phyloP scores from a whole-genome alignment of 2,888 invertebrate species.

The Xanthia icteritia region DNA sequence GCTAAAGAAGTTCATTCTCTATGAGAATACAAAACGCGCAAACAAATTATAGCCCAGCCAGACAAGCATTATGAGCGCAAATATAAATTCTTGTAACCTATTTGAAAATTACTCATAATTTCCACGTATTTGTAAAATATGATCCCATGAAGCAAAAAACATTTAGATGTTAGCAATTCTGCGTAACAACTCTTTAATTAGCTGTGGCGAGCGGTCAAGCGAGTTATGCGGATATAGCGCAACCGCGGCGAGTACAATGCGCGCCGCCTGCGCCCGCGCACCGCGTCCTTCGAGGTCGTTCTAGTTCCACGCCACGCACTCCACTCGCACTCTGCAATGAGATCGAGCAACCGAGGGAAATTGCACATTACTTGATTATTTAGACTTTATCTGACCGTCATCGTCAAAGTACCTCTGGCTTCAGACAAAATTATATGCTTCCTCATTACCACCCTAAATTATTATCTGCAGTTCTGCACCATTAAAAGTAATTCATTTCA shows the following conservation, averaged over 20 bases:
- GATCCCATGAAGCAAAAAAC: conserved; percentile 58
- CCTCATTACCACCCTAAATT: neutral
- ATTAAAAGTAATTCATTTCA: conserved; percentile 1
- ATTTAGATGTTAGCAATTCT: conserved; percentile 63
- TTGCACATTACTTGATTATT: conserved; percentile 25
- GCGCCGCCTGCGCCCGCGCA: conserved; percentile 57
- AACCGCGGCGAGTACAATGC: conserved; percentile 77
- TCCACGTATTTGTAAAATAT: conserved; percentile 50
- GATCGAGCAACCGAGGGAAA: conserved; percentile 27
- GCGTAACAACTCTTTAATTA: conserved; percentile 70
- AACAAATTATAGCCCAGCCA: neutral
- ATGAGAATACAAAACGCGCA: neutral
- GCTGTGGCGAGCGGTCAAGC: conserved; percentile 73
- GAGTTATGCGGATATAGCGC: conserved; percentile 88
- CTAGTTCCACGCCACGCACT: conserved; percentile 71
- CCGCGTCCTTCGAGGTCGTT: conserved; percentile 86
- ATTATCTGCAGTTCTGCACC: neutral
- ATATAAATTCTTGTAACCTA: conserved; percentile 15
- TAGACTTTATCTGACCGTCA: conserved; percentile 9
- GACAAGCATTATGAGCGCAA: neutral
- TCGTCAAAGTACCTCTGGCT: neutral
- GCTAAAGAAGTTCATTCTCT: too few relatives aligned
- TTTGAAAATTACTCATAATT: conserved; percentile 33
- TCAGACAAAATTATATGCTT: neutral
- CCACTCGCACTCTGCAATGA: conserved; percentile 44